A percentile compares a stretch with the other conserved stretches of the same genome.
phyloP scores from a whole-genome alignment of 1,140 invertebrate species.

The Thalassaphorura encarpata region DNA sequence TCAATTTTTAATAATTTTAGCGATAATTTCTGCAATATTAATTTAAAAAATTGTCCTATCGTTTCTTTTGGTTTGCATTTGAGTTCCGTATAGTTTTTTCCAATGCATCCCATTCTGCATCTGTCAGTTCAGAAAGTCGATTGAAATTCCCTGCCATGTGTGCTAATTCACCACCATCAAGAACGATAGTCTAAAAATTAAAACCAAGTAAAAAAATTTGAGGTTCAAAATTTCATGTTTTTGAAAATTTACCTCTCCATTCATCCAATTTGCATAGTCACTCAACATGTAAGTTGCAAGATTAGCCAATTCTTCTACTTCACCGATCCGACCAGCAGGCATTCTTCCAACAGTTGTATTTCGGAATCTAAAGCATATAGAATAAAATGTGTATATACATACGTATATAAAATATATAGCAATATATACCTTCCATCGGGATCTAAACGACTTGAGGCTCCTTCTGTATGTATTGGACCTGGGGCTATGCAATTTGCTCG shows the following conservation, averaged over 20 bases:
- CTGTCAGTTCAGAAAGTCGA: slow-evolving; percentile 32
- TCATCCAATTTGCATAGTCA: slow-evolving; percentile 48
- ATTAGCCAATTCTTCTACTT: slow-evolving; percentile 47
- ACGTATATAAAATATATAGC: no score
- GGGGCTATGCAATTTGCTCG: slow-evolving; percentile 51
- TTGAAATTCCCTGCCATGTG: slow-evolving; percentile 43
- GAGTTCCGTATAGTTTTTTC: slow-evolving; percentile 41
- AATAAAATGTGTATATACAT: no score
- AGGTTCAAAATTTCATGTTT: background rate
- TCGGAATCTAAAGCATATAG: no score
- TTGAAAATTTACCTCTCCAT: slow-evolving; percentile 41
- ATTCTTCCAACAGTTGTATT: no score
- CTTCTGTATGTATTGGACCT: slow-evolving; percentile 49
- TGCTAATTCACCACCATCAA: slow-evolving; percentile 44
- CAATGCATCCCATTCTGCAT: slow-evolving; percentile 45
- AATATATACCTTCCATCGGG: slow-evolving; percentile 44
- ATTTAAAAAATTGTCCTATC: no score
- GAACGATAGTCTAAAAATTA: slow-evolving; percentile 38
- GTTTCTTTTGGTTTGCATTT: slow-evolving; percentile 33
- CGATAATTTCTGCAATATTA: no score
- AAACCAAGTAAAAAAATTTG: background rate
- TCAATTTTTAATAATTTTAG: no score
- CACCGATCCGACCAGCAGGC: no score
- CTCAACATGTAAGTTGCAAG: slow-evolving; percentile 46
- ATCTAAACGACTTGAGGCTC: slow-evolving; percentile 40